phyloP scores from a whole-genome alignment of 2,888 invertebrate genomes.

The Uropetala carovei region DNA sequence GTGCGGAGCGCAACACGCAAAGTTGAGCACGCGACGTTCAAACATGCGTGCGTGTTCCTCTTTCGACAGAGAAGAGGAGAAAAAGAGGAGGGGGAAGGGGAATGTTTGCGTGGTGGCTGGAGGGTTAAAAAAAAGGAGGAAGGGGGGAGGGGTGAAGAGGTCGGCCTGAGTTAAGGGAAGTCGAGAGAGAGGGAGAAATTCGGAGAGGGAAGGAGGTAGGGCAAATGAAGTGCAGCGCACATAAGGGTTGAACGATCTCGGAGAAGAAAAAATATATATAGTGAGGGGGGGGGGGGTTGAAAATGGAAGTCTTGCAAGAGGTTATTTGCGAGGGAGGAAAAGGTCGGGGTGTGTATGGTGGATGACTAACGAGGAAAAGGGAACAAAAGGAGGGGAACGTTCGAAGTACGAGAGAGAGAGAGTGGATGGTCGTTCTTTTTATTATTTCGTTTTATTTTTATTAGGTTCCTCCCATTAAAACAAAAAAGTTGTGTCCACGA shows the following conservation, averaged over 20 bases:
- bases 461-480: neutral
- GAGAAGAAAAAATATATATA: no score
- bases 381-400: neutral
- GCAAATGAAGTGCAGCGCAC: no score
- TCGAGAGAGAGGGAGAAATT: neutral
- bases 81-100: neutral
- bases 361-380: neutral
- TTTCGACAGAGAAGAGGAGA: neutral
- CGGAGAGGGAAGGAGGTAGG: no score
- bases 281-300: neutral
- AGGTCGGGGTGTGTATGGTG: neutral
- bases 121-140: neutral
- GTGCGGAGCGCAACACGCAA: slow-evolving; percentile 5
- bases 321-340: neutral
- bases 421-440: neutral
- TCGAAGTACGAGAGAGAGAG: neutral
- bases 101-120: neutral
- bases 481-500: neutral
- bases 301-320: neutral
- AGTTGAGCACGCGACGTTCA: neutral
- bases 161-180: neutral
- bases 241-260: no score
- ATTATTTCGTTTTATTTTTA: neutral
- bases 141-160: neutral
- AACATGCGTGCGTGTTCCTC: slow-evolving; percentile 6